phyloP scores from a whole-genome alignment of 2,797 vertebrate species.

The Otolemur crassicaudatus region DNA sequence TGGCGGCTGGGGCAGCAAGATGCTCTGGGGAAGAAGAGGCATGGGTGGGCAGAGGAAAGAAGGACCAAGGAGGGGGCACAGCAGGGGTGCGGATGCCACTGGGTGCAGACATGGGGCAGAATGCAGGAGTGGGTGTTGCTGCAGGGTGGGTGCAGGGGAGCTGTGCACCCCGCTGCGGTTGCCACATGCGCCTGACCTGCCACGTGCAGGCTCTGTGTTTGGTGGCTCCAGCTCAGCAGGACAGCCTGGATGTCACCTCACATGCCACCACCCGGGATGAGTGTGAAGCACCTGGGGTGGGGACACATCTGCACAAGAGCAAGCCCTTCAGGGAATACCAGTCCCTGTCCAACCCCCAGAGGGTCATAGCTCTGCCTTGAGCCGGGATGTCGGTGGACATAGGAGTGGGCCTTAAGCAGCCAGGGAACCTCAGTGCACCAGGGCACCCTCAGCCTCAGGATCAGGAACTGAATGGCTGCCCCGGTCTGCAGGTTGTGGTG shows the following conservation, averaged over 20 bases:
- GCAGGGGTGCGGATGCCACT: neutral
- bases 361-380: neutral
- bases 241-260: neutral
- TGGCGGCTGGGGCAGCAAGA: conserved; percentile 29
- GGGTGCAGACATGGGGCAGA: neutral
- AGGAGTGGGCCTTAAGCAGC: neutral
- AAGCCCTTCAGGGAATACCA: neutral
- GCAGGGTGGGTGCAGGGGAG: neutral
- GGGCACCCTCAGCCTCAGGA: neutral
- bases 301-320: neutral
- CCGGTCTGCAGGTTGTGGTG: neutral
- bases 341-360: neutral
- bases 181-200: conserved; percentile 57
- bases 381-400: no score
- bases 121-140: no score
- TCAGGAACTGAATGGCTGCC: neutral
- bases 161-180: conserved; percentile 28
- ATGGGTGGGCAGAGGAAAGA: neutral
- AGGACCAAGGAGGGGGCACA: neutral
- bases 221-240: neutral
- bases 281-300: no score
- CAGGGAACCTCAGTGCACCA: neutral
- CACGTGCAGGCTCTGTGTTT: neutral
- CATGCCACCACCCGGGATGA: conserved; percentile 18
- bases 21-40: neutral